Evolutionary conservation across 2,888 invertebrate genomes (phyloP).

Genomic region (Torymus texanus): DNA sequence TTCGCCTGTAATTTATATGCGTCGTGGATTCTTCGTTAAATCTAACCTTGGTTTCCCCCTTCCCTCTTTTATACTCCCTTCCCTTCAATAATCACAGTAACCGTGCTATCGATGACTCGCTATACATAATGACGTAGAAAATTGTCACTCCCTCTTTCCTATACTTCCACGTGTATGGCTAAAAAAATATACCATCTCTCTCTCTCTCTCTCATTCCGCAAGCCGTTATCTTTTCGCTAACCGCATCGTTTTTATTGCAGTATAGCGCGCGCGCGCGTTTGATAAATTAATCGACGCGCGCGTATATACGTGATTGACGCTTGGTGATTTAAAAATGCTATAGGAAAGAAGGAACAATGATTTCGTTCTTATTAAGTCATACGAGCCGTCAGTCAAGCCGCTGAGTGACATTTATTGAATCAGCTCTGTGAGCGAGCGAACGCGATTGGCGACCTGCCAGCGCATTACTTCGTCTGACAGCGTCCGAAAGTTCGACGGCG

Average conservation of each 20-base stretch:
- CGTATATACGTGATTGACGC: background rate
- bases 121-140: conserved; percentile 32
- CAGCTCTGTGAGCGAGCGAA: conserved; percentile 56
- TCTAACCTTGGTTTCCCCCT: conserved; percentile 44
- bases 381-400: conserved; percentile 28
- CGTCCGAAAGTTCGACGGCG: conserved; percentile 56
- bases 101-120: conserved; percentile 21
- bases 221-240: background rate
- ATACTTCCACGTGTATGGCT: background rate
- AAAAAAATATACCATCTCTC: background rate
- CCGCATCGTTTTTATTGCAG: background rate
- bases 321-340: conserved; percentile 6
- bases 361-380: conserved; percentile 51
- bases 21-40: conserved; percentile 52
- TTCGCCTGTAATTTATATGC: conserved; percentile 48
- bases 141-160: conserved; percentile 28
- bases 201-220: background rate
- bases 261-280: no score
- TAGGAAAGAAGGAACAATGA: conserved; percentile 33
- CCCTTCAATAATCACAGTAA: conserved; percentile 10
- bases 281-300: conserved; percentile 1
- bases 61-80: background rate
- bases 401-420: conserved; percentile 68
- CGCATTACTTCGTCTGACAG: conserved; percentile 58
- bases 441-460: conserved; percentile 61